phyloP scores from a whole-genome alignment of 2,888 invertebrate genomes.

The Spodoptera littoralis region DNA sequence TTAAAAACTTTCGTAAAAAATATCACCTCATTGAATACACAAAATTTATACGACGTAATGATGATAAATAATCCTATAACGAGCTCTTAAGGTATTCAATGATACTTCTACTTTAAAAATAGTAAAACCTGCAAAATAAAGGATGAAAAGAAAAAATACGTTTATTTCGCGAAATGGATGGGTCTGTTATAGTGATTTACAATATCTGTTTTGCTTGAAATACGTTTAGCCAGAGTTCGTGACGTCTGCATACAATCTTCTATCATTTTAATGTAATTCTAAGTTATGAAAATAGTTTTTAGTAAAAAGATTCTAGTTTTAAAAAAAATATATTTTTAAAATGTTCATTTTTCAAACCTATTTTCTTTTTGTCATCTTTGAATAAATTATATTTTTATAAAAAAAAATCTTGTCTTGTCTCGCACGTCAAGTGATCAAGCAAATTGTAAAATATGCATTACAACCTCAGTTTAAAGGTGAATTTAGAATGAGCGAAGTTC shows the following conservation, averaged over 20 bases:
- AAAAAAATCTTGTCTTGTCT: too few species aligned
- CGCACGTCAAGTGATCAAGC: background rate
- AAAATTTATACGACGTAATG: background rate
- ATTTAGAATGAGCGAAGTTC: background rate
- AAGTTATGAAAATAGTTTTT: conserved; percentile 26
- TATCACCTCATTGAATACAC: conserved; percentile 9
- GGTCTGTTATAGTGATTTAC: conserved; percentile 73
- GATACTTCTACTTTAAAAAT: conserved; percentile 24
- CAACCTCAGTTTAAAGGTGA: background rate
- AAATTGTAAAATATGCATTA: background rate
- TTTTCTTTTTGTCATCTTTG: background rate
- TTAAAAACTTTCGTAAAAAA: conserved; percentile 16
- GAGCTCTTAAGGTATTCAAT: conserved; percentile 11
- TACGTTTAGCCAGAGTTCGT: conserved; percentile 47
- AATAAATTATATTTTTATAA: background rate
- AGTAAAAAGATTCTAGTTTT: background rate
- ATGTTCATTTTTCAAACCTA: background rate
- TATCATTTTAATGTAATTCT: conserved; percentile 49
- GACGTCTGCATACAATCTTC: conserved; percentile 24
- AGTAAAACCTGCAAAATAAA: conserved; percentile 46
- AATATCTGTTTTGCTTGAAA: conserved; percentile 61
- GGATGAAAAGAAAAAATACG: conserved; percentile 58
- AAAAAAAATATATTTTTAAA: too few species aligned
- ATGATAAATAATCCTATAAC: conserved; percentile 29
- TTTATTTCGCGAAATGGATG: conserved; percentile 62